A percentile compares a stretch with the other conserved stretches of the same genome.
Conservation (phyloP, 1,140 invertebrate genomes). For the Solenopsis invicta region DNA sequence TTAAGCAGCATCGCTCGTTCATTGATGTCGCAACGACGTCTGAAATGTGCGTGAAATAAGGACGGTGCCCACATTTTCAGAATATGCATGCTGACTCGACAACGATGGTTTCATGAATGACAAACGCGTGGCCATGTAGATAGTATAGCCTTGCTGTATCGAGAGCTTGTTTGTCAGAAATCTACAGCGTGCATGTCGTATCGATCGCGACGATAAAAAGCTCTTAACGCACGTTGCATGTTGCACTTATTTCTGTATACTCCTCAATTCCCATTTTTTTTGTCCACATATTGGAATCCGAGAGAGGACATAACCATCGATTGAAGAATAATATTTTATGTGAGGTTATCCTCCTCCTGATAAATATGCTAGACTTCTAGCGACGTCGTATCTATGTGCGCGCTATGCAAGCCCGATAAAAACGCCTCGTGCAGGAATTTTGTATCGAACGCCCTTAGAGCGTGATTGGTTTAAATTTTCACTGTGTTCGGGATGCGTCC, state of each 20-base stretch:
- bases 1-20: background rate
- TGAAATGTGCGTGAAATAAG: conserved; percentile 56
- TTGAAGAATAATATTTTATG: conserved; percentile 16
- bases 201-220: conserved; percentile 22
- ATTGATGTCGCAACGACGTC: background rate
- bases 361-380: conserved; percentile 26
- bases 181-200: conserved; percentile 30
- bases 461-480: conserved; percentile 58
- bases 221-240: conserved; percentile 20
- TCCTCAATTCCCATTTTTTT: background rate
- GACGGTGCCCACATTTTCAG: conserved; percentile 54
- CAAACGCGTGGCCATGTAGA: background rate
- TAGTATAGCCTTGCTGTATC: conserved; percentile 9
- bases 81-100: conserved; percentile 17
- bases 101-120: conserved; percentile 11
- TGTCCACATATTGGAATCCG: background rate
- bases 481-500: conserved; percentile 49
- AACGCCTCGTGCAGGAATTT: conserved; percentile 34
- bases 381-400: background rate
- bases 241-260: background rate
- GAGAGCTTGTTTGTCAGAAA: conserved; percentile 42
- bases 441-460: conserved; percentile 48
- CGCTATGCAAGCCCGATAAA: conserved; percentile 35
- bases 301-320: background rate
- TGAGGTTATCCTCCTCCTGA: background rate